Conservation (phyloP, 2,113 vertebrate genomes). For the Struthidea cinerea region DNA sequence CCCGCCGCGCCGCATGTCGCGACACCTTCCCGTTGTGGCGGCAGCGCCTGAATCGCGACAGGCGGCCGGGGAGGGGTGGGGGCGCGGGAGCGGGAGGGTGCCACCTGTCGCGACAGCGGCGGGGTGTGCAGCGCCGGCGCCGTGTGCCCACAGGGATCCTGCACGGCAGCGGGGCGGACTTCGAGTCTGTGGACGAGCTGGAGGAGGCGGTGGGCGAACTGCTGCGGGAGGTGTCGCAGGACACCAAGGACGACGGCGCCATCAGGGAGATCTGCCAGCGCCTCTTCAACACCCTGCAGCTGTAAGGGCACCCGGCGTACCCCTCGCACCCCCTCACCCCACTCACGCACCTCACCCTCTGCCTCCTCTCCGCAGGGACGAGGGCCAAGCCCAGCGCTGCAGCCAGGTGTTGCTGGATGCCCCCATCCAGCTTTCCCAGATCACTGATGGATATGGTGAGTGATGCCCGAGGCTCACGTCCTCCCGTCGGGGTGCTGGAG, state of each 20-base stretch:
- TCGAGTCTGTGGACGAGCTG: constrained; percentile 91
- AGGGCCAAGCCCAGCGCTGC: constrained; percentile 66
- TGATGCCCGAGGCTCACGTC: not conserved
- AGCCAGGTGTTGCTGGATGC: constrained; percentile 86
- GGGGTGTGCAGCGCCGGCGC: not conserved
- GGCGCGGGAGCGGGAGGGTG: not conserved
- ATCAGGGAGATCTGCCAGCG: constrained; percentile 88
- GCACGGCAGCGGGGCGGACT: constrained; percentile 84
- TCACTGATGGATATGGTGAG: constrained; percentile 83
- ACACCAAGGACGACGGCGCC: constrained; percentile 88
- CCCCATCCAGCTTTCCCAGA: constrained; percentile 94
- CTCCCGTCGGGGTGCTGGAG: rapidly evolving
- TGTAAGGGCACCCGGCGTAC: constrained; percentile 71
- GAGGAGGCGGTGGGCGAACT: constrained; percentile 91
- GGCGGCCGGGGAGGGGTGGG: not conserved
- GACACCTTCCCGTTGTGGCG: not conserved
- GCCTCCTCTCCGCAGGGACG: constrained; percentile 43
- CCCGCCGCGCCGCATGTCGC: not conserved
- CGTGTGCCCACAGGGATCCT: constrained; percentile 79
- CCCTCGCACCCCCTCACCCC: not conserved
- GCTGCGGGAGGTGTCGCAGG: constrained; percentile 86
- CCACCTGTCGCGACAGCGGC: not conserved
- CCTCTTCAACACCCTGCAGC: constrained; percentile 91
- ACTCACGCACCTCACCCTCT: not conserved
- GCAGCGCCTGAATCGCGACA: not conserved